A percentile compares a stretch with the other conserved stretches of the same genome.
These are phyloP conservation scores for Hydroisotoma schaefferi DNA, from an alignment of 2,888 invertebrate species.

Conservation along the genomic window DNA sequence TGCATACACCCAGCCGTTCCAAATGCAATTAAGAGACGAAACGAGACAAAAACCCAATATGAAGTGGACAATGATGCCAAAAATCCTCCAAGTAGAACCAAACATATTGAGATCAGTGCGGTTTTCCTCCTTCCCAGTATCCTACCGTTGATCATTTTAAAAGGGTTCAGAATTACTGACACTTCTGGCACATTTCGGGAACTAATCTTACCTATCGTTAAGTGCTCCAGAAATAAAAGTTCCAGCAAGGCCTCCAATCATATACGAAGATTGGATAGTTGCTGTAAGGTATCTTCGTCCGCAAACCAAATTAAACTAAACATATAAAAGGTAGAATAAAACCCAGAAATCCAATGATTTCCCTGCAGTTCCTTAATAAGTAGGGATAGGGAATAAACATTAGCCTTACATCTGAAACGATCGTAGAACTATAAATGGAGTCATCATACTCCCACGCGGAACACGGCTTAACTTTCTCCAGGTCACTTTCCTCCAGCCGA, in stretches of 20 bases:
- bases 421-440: constrained; percentile 24
- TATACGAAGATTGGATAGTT: constrained; percentile 38
- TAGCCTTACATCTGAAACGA: constrained; percentile 26
- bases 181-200: no score
- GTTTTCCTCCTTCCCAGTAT: constrained; percentile 13
- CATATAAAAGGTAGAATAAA: no score
- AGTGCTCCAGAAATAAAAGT: constrained; percentile 26
- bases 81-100: constrained; percentile 28
- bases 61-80: constrained; percentile 28
- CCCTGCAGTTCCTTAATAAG: no score
- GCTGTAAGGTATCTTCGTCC: constrained; percentile 28
- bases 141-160: no score
- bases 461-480: constrained; percentile 5
- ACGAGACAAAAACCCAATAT: constrained; percentile 27
- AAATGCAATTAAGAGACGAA: constrained; percentile 15
- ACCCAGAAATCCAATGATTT: no score
- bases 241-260: constrained; percentile 36
- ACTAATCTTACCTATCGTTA: constrained; percentile 37
- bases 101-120: constrained; percentile 17
- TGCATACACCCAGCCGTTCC: constrained; percentile 14
- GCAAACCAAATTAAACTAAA: constrained; percentile 42
- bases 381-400: no score
- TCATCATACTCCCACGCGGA: constrained; percentile 27
- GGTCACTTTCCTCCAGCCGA: neutral
- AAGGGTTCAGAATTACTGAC: no score